Base-by-base conservation (phyloP, 1,140 invertebrate species). In the Drosophila kurseongensis region DNA sequence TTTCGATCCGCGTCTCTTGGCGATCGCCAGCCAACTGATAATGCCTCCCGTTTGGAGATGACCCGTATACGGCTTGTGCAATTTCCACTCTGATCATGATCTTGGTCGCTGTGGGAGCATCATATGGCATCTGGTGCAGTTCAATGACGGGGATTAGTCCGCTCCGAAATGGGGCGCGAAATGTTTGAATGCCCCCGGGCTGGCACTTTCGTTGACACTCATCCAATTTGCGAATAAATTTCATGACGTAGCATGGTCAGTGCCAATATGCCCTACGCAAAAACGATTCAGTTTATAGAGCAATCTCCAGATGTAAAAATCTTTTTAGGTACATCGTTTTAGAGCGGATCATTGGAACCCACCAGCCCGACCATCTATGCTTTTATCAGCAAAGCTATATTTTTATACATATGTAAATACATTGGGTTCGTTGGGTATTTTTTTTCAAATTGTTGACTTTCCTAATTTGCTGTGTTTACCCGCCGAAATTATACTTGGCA, bases 401-500 rank as follows among this genome's bases (percentile, higher is more conserved):
- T 50, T 66, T 41, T 50, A 42, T 36, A 59, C 38, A 55, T 23
- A 75, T 56, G 47, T 50, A 23, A 23, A 48, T 50, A 45, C 41
- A 61, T 63, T 48, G 55, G 38, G 44, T 47, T 40, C 18, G 42
- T 45, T 45, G 27, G 65, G 66, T 38, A 54, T 80, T 56, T 79
- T 79, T 68, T 80, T 61, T 80, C 67, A 80, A 68, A 80, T 79
- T 84, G 76, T 72, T 80, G 78, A 77, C 81, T 65, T 77, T 68
- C 66, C 73, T 65, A 85, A 85, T 78, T 80, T 73, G 77, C 47
- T 61, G 60, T 69, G 74, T 66, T 75, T 75, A 41, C 66, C 52
- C 81, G 61, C 60, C 72, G 58, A 85, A 85, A 69, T 85, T 85
- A 84, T 66, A 78, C 81, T 85, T 84, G 81, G 73, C 81, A 80